Evolutionary conservation across 1,140 invertebrate genomes (phyloP), one percentile per base, ranked within the genome.

Genomic region (Melanaphis sacchari): DNA sequence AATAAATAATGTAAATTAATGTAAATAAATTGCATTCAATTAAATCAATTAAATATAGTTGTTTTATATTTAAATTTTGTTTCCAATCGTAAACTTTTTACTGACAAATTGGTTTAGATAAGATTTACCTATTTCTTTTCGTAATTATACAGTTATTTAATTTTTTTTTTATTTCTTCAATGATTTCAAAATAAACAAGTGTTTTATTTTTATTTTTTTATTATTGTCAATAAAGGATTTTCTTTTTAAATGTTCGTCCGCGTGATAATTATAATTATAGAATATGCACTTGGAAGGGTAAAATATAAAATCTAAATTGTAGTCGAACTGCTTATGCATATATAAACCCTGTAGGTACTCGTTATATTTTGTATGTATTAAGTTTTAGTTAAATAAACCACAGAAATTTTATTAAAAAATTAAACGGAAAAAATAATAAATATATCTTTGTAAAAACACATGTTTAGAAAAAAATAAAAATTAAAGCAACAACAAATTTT

Each of bases 181-280:
- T 31, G 38, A 43, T 90, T 90, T 66, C 3, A 66, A 90, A 41
- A 90, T 90, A 66, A 36, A 43, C 26, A 31, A 41, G 38, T 41
- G 52, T 90, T 26, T 90, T 88, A n/a, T n/a, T n/a, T n/a, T n/a
- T n/a, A n/a, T n/a, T n/a, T 76, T 59, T 90, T 36, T 41, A n/a
- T 15, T n/a, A 26, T 66, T 54, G 24, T 54, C 40, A 89, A 66
- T 59, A 90, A 66, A 66, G 38, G 26, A 59, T 41, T 18, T 41
- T 41, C 31, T 66, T 90, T 90, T 66, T 66, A 41, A 41, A 90
- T 66, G 4, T 7, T n/a, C 24, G 89, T 90, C 38, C 38, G 31
- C 0, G 46, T 84, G 91, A 84, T 93, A 82, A 81, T 5, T 26
- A 93, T 93, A 93, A 93, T 85, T 93, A 93, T 38, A 85, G 81